A percentile compares a stretch with the other conserved stretches of the same genome.
Conservation (phyloP, 2,113 vertebrate species). For the Lasiurus borealis region DNA sequence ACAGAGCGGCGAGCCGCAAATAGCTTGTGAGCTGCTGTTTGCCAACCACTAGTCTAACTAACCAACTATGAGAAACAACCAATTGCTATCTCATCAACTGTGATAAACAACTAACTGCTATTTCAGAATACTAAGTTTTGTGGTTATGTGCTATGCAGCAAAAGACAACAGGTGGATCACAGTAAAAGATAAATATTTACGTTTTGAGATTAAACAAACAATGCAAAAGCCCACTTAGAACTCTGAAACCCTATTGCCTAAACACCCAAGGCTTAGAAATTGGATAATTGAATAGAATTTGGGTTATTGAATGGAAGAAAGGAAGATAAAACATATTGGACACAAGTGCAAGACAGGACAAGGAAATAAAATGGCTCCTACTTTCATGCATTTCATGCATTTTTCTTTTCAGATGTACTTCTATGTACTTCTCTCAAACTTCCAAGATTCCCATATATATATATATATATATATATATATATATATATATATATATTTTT, state of each 20-base stretch:
- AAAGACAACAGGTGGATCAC: background rate
- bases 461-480: too few relatives aligned
- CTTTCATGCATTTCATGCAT: background rate
- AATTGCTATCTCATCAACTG: background rate
- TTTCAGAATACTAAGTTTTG: conserved; percentile 41
- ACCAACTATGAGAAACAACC: too few relatives aligned
- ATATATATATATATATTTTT: too few relatives aligned
- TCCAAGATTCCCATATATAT: background rate
- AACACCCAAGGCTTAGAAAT: background rate
- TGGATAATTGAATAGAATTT: background rate
- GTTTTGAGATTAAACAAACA: background rate
- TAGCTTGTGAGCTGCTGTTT: too few relatives aligned
- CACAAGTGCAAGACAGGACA: background rate
- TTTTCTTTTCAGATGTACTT: conserved; percentile 42
- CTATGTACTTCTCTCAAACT: background rate
- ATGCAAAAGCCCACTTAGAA: background rate
- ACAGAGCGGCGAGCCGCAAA: too few relatives aligned
- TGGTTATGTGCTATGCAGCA: conserved; percentile 9
- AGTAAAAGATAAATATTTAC: conserved; percentile 50
- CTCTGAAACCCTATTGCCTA: conserved; percentile 27
- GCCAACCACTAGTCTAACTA: too few relatives aligned
- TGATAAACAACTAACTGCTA: background rate
- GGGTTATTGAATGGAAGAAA: conserved; percentile 30
- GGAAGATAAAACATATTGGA: background rate
- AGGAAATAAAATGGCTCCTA: background rate